A percentile compares a stretch with the other conserved stretches of the same genome.
These are phyloP conservation scores for Apeira syringaria DNA, from an alignment of 2,888 invertebrate genomes.

Conservation along the genomic window DNA sequence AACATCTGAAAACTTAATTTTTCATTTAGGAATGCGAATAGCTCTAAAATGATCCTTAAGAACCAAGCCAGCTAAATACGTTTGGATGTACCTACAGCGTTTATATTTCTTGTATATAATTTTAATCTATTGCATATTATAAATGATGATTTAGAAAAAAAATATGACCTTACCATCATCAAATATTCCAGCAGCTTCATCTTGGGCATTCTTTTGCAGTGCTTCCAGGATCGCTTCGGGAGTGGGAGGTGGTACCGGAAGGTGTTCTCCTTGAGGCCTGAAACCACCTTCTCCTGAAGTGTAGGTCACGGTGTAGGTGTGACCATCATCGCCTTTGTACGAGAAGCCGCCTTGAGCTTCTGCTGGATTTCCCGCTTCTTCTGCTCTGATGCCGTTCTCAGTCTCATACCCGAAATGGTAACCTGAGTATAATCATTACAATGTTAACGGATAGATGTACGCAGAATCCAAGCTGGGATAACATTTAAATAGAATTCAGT, in stretches of 20 bases:
- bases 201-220: slow-evolving; percentile 73
- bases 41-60: no score
- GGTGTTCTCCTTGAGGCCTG: slow-evolving; percentile 78
- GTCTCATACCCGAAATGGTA: slow-evolving; percentile 70
- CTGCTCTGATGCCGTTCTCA: slow-evolving; percentile 67
- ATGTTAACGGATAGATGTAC: no score
- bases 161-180: slow-evolving; percentile 69
- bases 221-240: slow-evolving; percentile 81
- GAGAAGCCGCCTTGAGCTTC: slow-evolving; percentile 78
- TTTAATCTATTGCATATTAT: no score
- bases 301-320: slow-evolving; percentile 76
- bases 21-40: no score
- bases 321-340: slow-evolving; percentile 84
- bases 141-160: no score
- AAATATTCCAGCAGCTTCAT: slow-evolving; percentile 80
- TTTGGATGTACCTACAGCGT: no score
- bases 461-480: no score
- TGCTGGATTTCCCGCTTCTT: slow-evolving; percentile 54
- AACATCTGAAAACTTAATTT: no score
- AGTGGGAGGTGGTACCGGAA: slow-evolving; percentile 83
- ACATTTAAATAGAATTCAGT: no score
- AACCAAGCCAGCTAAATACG: no score
- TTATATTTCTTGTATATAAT: no score
- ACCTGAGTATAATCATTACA: slow-evolving; percentile 36
- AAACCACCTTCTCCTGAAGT: slow-evolving; percentile 83